Conservation (phyloP, 1,140 invertebrate species). For the Bombyx mandarina region DNA sequence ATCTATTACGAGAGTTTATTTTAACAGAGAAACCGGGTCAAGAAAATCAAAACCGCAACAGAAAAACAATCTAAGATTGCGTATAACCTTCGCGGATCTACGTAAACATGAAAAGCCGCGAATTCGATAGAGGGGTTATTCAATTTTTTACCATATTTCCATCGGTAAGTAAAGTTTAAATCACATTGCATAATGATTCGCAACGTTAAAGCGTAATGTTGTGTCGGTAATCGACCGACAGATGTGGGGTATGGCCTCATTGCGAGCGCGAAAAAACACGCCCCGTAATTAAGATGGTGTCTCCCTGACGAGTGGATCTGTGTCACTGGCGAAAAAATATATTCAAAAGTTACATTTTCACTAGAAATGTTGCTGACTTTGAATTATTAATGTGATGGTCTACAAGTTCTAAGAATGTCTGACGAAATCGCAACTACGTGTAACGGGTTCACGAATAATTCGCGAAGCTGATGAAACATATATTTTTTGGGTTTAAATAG, state of each 20-base stretch:
- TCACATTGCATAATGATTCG: constrained; percentile 15
- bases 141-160: constrained; percentile 2
- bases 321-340: constrained; percentile 34
- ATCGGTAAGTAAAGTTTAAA: constrained; percentile 22
- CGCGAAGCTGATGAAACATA: too few relatives aligned
- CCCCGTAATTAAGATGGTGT: constrained; percentile 34
- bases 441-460: too few relatives aligned
- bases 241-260: constrained; percentile 40
- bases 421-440: too few relatives aligned
- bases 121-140: constrained; percentile 2
- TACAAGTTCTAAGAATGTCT: constrained; percentile 19
- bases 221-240: constrained; percentile 24
- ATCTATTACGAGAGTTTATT: constrained; percentile 35
- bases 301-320: constrained; percentile 28
- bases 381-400: constrained; percentile 5
- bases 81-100: constrained; percentile 32
- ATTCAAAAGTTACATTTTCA: constrained; percentile 22
- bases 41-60: constrained; percentile 40
- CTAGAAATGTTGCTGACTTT: constrained; percentile 10
- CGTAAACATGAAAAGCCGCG: constrained; percentile 16
- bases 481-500: too few relatives aligned
- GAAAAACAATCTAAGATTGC: constrained; percentile 18
- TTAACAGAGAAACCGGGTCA: constrained; percentile 41
- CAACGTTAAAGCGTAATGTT: constrained; percentile 14
- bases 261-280: constrained; percentile 25